Evolutionary conservation across 2,113 vertebrate genomes (phyloP).

Genomic region (Chaetorhynchus papuensis): DNA sequence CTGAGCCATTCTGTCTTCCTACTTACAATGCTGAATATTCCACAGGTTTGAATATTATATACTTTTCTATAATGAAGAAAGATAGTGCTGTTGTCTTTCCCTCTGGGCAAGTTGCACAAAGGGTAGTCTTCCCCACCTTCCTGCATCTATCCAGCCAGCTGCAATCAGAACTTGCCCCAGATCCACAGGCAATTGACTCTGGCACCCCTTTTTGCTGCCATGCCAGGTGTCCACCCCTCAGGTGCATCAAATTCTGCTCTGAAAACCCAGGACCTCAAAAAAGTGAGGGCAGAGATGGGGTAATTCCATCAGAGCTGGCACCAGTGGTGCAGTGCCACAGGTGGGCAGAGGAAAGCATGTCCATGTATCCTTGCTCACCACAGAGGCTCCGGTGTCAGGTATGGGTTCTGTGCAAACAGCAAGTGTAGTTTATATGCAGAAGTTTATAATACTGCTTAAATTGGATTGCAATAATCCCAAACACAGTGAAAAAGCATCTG

Average conservation of each 20-base stretch:
- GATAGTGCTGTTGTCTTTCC: neutral
- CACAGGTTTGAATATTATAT: neutral
- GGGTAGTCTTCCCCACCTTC: neutral
- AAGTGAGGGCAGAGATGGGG: neutral
- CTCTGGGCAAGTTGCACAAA: neutral
- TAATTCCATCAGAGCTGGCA: neutral
- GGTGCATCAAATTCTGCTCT: neutral
- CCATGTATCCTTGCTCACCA: rapidly evolving
- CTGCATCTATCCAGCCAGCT: neutral
- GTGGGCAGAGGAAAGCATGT: neutral
- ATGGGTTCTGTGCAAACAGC: neutral
- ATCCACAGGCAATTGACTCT: neutral
- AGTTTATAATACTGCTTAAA: neutral
- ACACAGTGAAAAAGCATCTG: neutral
- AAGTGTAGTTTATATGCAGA: neutral
- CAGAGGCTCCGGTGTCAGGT: rapidly evolving
- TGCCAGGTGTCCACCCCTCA: neutral
- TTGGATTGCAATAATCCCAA: neutral
- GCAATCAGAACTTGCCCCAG: neutral
- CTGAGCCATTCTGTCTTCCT: neutral
- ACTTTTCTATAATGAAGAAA: neutral
- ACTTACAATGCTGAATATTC: neutral
- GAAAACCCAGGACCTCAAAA: neutral
- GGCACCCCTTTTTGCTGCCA: neutral
- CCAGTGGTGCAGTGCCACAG: neutral